Base-by-base conservation (phyloP, 2,797 vertebrate species). In the Notolepis coatsorum region DNA sequence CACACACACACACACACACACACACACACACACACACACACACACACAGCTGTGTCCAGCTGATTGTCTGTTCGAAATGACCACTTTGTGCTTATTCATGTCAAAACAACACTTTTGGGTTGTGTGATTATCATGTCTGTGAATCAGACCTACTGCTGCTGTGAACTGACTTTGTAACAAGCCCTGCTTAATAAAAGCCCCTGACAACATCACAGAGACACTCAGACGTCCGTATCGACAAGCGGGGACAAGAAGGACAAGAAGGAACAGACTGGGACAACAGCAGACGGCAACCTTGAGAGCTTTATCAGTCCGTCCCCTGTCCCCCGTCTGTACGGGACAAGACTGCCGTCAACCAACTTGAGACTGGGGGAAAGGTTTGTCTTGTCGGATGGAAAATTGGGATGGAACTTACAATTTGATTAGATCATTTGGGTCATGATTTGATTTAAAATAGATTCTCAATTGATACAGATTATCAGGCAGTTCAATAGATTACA, bases 161-260 rank as follows among this genome's bases (percentile, higher is more conserved):
- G 35, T 37, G 10, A 37, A n/a, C 35, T 37, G 35, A 12, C 12
- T n/a, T 10, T 13, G 17, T 6, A 12, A 46, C 10, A 46, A 39
- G 1, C 6, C 12, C 12, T 13, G 23, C n/a, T 27, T 23, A 37
- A 3, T 12, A 3, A 12, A 21, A 43, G 18, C 28, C 17, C 28
- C 9, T 47, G 5, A 37, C 20, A 25, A 25, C 9, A 39, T 10
- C 6, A 25, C 20, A 12, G 20, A 23, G n/a, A 13, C 20, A 5
- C 23, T 13, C 33, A 38, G 33, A 53, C 33, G 38, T 51, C 49
- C 20, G n/a, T 53, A 53, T 53, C 21, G 20, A 53, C 33, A 24
- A 53, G 10, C 31, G n/a, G 1, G 15, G n/a, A n/a, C n/a, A n/a
- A n/a, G n/a, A n/a, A n/a, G n/a, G n/a, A n/a, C n/a, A n/a, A n/a